Base-by-base conservation (phyloP, 1,140 invertebrate genomes). In the Caenorhabditis latens region DNA sequence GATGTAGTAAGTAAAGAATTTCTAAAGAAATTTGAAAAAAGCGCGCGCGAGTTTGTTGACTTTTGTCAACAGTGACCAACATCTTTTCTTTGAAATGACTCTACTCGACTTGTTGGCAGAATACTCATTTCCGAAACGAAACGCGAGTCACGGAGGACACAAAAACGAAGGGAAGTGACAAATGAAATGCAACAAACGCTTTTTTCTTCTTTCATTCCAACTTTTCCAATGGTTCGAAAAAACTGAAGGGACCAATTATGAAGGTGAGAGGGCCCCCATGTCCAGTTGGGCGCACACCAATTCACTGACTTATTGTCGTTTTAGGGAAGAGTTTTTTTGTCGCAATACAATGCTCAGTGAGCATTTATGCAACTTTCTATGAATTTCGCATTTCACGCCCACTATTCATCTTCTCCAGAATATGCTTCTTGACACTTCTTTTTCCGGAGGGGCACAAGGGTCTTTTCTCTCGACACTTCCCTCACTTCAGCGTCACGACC, bases 321-420 rank as follows among this genome's bases (percentile, higher is more conserved):
- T 16, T 40, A 9, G 24, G 16, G 42, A 42, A 21, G 42, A 13
- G 71, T 8, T 21, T 71, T 32, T 71, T 43, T 8, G 6, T 32
- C 16, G 16, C 61, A 32, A 46, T 71, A 71, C 65, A 71, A 71
- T 71, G 65, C 65, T 71, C 65, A 71, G 8, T 50, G 71, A 79
- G 71, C 71, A 50, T 79, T 79, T 79, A 79, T 79, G 71, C 71
- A 79, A 79, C 71, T 79, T 79, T 48, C 71, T 79, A 79, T 79
- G 71, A 79, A 79, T 50, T 79, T 79, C 71, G 71, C 71, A 79
- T 79, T 79, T 79, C 40, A 24, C 71, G 71, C 71, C 46, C 21
- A 79, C 71, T 79, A 79, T 79, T 79, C 71, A 79, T 53, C 11
- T 53, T 53, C 46, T 53, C 9, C 46, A 71, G 61, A 65, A 65